Evolutionary conservation across 2,888 invertebrate species (phyloP).

Genomic region (Mycalesis mineus): DNA sequence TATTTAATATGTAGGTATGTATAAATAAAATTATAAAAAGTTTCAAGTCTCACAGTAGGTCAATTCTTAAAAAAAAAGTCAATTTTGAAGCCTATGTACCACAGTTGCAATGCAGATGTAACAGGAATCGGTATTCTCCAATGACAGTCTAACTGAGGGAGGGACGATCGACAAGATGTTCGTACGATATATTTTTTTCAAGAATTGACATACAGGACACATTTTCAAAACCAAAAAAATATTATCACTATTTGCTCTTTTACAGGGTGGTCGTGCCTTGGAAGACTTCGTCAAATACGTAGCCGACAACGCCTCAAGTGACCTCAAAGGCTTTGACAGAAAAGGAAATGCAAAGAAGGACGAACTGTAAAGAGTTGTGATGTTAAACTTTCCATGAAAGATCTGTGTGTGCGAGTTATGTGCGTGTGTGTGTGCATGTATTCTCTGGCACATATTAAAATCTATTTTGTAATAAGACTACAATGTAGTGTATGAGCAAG

Average conservation of each 20-base stretch:
- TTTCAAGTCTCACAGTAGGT: too few species aligned
- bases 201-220: too few species aligned
- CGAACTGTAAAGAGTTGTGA: slow-evolving; percentile 62
- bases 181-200: too few species aligned
- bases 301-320: slow-evolving; percentile 92
- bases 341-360: slow-evolving; percentile 82
- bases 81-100: too few species aligned
- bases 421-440: slow-evolving; percentile 29
- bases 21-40: too few species aligned
- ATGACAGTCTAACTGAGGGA: too few species aligned
- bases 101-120: too few species aligned
- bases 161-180: too few species aligned
- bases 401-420: slow-evolving; percentile 61
- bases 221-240: too few species aligned
- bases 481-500: background rate
- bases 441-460: slow-evolving; percentile 13
- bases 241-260: slow-evolving; percentile 33
- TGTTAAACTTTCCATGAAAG: slow-evolving; percentile 58
- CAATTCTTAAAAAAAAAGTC: too few species aligned
- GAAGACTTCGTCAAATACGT: slow-evolving; percentile 97
- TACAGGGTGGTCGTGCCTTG: slow-evolving; percentile 92
- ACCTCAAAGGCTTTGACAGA: slow-evolving; percentile 91
- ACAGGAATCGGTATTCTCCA: too few species aligned
- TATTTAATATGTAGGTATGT: too few species aligned
- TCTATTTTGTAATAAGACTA: slow-evolving; percentile 12